Base-by-base conservation (phyloP, 1,140 invertebrate genomes). In the Atopsyche davidsoni region DNA sequence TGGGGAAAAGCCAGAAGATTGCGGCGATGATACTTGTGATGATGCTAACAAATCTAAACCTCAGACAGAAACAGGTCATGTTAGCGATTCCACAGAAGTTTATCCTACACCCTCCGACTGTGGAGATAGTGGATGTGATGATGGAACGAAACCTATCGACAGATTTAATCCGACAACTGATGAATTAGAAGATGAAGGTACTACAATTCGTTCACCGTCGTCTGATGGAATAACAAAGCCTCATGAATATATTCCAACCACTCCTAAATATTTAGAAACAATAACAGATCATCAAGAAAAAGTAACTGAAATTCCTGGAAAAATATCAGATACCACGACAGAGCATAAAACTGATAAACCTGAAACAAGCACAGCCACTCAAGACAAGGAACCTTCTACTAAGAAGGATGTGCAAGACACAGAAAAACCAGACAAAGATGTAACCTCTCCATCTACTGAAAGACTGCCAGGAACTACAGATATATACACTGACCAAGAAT, bases 371-470 rank as follows among this genome's bases (percentile, higher is more conserved):
- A 7, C n/a, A n/a, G n/a, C n/a, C n/a, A n/a, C n/a, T n/a, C n/a
- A n/a, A n/a, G n/a, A n/a, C n/a, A n/a, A n/a, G n/a, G n/a, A n/a
- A n/a, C n/a, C n/a, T n/a, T n/a, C n/a, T n/a, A n/a, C n/a, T n/a
- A n/a, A n/a, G 13, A n/a, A 28, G 25, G 7, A 28, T 40, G 24
- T 13, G 17, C n/a, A 13, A 11, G 24, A 13, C 3, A 2, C 50
- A n/a, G 4, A 46, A 38, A 17, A 43, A 44, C 36, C 44, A 28
- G 44, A 25, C n/a, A n/a, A n/a, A 45, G 18, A 43, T 34, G n/a
- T 38, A 3, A 38, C 31, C n/a, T 18, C 11, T n/a, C 24, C n/a
- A 25, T 9, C n/a, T 4, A 9, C 11, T n/a, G 21, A 10, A 2
- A 25, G 31, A 1, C 23, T n/a, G 24, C 11, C n/a, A 35, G 36